Conservation (phyloP, 2,888 invertebrate genomes). For the Nasonovia ribisnigri region DNA sequence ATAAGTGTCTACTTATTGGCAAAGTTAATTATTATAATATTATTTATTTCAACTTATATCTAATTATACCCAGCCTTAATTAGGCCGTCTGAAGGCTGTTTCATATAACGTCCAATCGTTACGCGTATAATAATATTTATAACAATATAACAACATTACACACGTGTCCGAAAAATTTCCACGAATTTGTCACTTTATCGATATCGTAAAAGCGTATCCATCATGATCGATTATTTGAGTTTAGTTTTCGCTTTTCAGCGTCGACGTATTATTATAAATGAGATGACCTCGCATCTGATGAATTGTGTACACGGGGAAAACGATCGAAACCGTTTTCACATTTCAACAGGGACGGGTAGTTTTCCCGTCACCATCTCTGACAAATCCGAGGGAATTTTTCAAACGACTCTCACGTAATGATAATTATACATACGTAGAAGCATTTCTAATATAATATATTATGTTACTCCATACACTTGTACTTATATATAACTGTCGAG, state of each 20-base stretch:
- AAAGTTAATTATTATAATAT: slow-evolving; percentile 23
- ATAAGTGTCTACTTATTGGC: slow-evolving; percentile 49
- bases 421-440: slow-evolving; percentile 29
- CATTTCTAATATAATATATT: slow-evolving; percentile 40
- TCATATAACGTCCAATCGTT: slow-evolving; percentile 40
- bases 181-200: background rate
- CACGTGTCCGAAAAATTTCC: slow-evolving; percentile 29
- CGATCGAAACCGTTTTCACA: background rate
- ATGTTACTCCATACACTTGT: slow-evolving; percentile 49
- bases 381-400: slow-evolving; percentile 22
- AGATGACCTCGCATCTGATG: background rate
- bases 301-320: background rate
- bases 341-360: background rate
- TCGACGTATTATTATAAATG: background rate
- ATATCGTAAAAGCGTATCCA: background rate
- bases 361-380: background rate
- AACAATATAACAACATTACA: background rate
- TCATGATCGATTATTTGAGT: background rate
- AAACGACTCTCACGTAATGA: slow-evolving; percentile 18
- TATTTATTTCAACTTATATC: slow-evolving; percentile 38
- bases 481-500: slow-evolving; percentile 43
- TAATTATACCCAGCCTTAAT: slow-evolving; percentile 48
- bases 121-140: slow-evolving; percentile 12
- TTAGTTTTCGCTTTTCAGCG: background rate
- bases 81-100: slow-evolving; percentile 62